A percentile compares a stretch with the other conserved stretches of the same genome.
phyloP scores from a whole-genome alignment of 2,113 vertebrate genomes.

The Anhinga anhinga region DNA sequence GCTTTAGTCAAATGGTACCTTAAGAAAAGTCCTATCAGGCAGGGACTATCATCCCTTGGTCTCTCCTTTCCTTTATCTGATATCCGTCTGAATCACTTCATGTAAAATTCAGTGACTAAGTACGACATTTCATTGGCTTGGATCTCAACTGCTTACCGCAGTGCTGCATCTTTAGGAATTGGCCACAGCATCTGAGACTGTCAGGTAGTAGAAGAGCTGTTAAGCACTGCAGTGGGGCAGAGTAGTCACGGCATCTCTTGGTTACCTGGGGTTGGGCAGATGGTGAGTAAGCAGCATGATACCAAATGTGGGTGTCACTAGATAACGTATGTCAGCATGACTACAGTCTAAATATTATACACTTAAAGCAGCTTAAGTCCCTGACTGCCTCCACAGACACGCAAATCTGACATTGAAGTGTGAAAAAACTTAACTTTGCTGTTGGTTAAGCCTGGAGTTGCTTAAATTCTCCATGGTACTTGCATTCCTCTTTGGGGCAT shows the following conservation, averaged over 20 bases:
- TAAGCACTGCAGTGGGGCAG: neutral
- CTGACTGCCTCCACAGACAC: neutral
- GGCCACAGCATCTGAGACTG: neutral
- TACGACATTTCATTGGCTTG: neutral
- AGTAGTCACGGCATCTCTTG: neutral
- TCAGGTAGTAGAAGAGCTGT: neutral
- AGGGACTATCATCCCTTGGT: neutral
- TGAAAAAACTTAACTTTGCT: neutral
- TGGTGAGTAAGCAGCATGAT: neutral
- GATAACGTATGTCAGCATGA: neutral
- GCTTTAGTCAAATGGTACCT: neutral
- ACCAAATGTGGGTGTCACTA: neutral
- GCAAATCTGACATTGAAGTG: neutral
- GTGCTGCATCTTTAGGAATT: neutral
- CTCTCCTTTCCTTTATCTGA: neutral
- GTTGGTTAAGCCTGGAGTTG: neutral
- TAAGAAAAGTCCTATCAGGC: neutral
- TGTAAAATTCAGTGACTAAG: neutral
- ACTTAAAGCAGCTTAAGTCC: neutral
- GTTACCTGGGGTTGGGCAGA: neutral
- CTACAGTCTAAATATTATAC: neutral
- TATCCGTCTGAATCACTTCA: neutral
- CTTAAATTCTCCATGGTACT: neutral
- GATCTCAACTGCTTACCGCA: neutral
- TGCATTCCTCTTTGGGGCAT: neutral